Evolutionary conservation across 1,140 invertebrate genomes (phyloP).

Genomic region (Ericerus pela): DNA sequence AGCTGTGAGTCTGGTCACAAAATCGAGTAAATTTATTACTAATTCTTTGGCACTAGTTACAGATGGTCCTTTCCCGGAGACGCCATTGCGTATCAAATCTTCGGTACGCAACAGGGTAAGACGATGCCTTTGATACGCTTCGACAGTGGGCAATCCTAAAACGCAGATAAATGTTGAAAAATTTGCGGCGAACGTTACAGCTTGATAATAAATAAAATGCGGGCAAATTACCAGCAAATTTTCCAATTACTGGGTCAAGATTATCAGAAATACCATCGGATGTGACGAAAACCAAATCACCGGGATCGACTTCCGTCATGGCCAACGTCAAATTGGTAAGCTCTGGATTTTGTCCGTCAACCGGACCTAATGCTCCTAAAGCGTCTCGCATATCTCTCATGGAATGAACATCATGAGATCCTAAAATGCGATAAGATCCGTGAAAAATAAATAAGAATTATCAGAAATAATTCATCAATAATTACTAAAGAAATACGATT

Average conservation of each 20-base stretch:
- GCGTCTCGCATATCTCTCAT: conserved; percentile 87
- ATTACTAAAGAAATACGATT: too few relatives aligned
- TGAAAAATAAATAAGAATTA: too few relatives aligned
- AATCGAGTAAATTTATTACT: conserved; percentile 60
- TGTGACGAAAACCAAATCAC: conserved; percentile 78
- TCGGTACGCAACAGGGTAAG: conserved; percentile 63
- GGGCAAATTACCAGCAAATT: conserved; percentile 51
- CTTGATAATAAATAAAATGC: too few relatives aligned
- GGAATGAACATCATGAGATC: conserved; percentile 75
- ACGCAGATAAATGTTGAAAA: neutral
- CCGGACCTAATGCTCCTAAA: conserved; percentile 74
- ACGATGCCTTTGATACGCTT: conserved; percentile 65
- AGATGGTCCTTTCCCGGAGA: conserved; percentile 42
- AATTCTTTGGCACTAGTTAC: conserved; percentile 42
- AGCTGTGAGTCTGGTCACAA: conserved; percentile 56
- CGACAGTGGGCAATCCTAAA: conserved; percentile 50
- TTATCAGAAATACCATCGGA: conserved; percentile 88
- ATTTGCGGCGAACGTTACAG: neutral
- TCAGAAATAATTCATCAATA: too few relatives aligned
- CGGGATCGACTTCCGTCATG: conserved; percentile 65
- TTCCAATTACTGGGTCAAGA: conserved; percentile 86
- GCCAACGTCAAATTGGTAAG: conserved; percentile 80
- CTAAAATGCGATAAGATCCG: too few relatives aligned
- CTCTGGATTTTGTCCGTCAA: conserved; percentile 76
- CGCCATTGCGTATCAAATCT: conserved; percentile 58